These are phyloP conservation scores for Argopecten irradians DNA, from an alignment of 1,140 invertebrate genomes.

Conservation along the genomic window DNA sequence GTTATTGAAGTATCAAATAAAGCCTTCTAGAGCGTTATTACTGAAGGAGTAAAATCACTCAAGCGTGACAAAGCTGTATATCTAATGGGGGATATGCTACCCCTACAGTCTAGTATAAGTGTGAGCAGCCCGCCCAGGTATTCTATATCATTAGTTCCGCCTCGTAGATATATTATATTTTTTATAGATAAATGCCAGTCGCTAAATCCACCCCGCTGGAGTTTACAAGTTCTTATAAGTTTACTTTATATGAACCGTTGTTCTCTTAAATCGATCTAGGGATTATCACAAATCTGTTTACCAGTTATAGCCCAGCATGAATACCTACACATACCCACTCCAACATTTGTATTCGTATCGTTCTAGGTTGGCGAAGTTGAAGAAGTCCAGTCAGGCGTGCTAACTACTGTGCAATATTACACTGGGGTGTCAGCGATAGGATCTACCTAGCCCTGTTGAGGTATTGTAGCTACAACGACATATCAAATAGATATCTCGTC, in stretches of 20 bases:
- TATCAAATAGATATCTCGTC: slow-evolving; percentile 2
- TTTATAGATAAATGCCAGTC: neutral
- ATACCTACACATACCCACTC: neutral
- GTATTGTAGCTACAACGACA: neutral
- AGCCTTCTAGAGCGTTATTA: neutral
- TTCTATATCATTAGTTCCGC: neutral
- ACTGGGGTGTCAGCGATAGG: neutral
- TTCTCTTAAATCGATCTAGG: neutral
- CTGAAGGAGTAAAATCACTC: neutral
- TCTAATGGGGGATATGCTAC: neutral
- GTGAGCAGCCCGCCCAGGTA: neutral
- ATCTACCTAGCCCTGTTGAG: neutral
- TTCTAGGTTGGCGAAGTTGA: neutral
- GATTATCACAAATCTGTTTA: neutral
- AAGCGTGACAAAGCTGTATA: neutral
- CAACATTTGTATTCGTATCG: neutral
- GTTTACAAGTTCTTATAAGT: neutral
- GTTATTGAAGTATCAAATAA: neutral
- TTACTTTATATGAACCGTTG: neutral
- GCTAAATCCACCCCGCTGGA: neutral
- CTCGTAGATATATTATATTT: neutral
- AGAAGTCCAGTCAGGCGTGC: neutral
- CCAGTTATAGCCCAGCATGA: neutral
- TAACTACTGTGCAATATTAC: slow-evolving; percentile 17
- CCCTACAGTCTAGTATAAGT: neutral